These are phyloP conservation scores for Operophtera brumata DNA, from an alignment of 2,888 invertebrate species.

Conservation along the genomic window DNA sequence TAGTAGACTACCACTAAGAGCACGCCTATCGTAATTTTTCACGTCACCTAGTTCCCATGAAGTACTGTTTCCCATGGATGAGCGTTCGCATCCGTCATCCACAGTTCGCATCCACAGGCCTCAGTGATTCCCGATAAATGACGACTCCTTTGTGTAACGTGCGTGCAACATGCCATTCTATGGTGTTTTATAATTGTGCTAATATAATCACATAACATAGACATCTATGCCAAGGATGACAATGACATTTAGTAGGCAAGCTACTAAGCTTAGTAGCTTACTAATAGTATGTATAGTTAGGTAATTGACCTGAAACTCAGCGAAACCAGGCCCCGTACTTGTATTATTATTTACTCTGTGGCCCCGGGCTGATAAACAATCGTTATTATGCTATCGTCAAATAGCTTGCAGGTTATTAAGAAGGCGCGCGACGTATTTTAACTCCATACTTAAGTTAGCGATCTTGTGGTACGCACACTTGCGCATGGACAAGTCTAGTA, in stretches of 20 bases:
- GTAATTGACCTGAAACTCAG: not conserved
- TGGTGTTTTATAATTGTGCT: conserved; percentile 17
- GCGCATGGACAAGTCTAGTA: too few species aligned
- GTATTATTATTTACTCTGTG: too few species aligned
- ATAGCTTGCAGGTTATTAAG: too few species aligned
- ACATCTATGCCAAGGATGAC: conserved; percentile 33
- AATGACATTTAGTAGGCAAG: not conserved
- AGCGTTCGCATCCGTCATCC: conserved; percentile 36
- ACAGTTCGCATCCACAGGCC: conserved; percentile 39
- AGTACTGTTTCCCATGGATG: conserved; percentile 60
- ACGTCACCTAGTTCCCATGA: conserved; percentile 62
- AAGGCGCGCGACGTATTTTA: too few species aligned
- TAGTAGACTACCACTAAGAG: conserved; percentile 30
- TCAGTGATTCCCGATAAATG: conserved; percentile 59
- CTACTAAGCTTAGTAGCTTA: not conserved
- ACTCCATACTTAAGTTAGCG: too few species aligned
- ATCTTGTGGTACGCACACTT: too few species aligned
- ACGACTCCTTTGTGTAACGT: conserved; percentile 36
- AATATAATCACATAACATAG: conserved; percentile 32
- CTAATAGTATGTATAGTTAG: not conserved
- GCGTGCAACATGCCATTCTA: conserved; percentile 37
- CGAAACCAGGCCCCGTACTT: too few species aligned
- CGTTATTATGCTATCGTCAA: too few species aligned
- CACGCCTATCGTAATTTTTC: conserved; percentile 39
- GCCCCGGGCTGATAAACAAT: too few species aligned